Evolutionary conservation across 2,888 invertebrate genomes (phyloP).

Genomic region (Caenorhabditis doughertyi): DNA sequence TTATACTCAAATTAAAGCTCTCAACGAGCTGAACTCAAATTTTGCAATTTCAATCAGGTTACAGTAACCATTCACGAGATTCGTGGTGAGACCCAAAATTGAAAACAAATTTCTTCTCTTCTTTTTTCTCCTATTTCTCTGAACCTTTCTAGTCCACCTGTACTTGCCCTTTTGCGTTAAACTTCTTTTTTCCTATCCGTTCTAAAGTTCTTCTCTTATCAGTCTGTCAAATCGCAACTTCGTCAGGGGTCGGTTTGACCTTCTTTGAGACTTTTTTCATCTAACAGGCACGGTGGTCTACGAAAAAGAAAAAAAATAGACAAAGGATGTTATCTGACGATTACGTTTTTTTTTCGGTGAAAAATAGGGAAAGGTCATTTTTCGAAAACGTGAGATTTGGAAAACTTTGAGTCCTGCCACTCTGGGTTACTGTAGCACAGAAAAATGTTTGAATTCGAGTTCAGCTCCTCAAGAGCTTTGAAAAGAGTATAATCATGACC

Average conservation of each 20-base stretch:
- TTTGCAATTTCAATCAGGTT: not conserved
- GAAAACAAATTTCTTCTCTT: not conserved
- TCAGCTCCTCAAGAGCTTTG: not conserved
- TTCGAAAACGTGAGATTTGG: too few relatives aligned
- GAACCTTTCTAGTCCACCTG: not conserved
- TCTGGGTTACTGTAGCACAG: too few relatives aligned
- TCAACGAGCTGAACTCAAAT: not conserved
- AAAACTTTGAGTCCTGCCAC: too few relatives aligned
- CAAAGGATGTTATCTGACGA: not conserved
- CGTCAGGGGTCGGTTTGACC: not conserved
- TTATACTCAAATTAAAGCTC: not conserved
- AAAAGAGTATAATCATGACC: not conserved
- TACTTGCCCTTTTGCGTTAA: not conserved
- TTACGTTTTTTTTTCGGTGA: not conserved
- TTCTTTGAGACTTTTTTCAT: constrained; percentile 3
- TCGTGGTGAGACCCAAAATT: not conserved
- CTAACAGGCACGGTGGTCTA: constrained; percentile 15
- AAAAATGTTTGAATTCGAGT: not conserved
- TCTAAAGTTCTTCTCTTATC: constrained; percentile 18
- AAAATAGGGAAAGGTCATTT: not conserved
- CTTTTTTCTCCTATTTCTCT: not conserved
- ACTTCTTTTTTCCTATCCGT: not conserved
- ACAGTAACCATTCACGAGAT: not conserved
- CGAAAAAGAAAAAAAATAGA: not conserved
- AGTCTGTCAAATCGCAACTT: constrained; percentile 29